A percentile compares a stretch with the other conserved stretches of the same genome.
Evolutionary conservation across 2,888 invertebrate species (phyloP).

Genomic region (Blastobasis adustella): DNA sequence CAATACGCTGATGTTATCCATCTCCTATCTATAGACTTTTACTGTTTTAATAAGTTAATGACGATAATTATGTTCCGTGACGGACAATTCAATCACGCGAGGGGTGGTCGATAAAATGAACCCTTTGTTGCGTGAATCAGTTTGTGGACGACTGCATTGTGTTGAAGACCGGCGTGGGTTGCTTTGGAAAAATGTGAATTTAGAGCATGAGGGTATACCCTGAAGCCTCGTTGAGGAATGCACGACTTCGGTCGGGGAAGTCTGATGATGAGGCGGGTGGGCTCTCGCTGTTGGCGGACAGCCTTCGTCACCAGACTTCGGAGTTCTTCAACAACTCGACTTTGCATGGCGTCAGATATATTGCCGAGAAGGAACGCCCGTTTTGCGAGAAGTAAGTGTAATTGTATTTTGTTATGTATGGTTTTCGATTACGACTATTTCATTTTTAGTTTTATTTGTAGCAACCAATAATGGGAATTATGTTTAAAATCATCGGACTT

Average conservation of each 20-base stretch:
- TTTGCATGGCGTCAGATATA: conserved; percentile 85
- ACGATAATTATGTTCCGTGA: no score
- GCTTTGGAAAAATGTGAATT: conserved; percentile 9
- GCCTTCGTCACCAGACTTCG: conserved; percentile 80
- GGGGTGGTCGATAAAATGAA: conserved; percentile 39
- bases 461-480: no score
- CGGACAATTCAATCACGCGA: conserved; percentile 11
- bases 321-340: conserved; percentile 86
- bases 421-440: not conserved
- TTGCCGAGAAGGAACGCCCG: conserved; percentile 83
- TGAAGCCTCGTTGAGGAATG: conserved; percentile 27
- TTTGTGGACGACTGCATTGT: conserved; percentile 7
- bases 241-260: conserved; percentile 17
- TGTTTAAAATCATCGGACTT: no score
- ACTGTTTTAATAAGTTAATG: no score
- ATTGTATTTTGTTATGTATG: not conserved
- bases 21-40: no score
- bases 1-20: no score
- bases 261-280: conserved; percentile 31
- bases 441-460: no score
- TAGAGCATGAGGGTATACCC: conserved; percentile 52
- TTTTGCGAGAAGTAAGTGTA: conserved; percentile 82
- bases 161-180: no score
- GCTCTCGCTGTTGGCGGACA: conserved; percentile 71
- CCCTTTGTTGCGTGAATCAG: conserved; percentile 37